Percentiles rank a stretch among this genome's conserved stretches.
phyloP scores from a whole-genome alignment of 1,140 invertebrate species.

The Mizuhopecten yessoensis region DNA sequence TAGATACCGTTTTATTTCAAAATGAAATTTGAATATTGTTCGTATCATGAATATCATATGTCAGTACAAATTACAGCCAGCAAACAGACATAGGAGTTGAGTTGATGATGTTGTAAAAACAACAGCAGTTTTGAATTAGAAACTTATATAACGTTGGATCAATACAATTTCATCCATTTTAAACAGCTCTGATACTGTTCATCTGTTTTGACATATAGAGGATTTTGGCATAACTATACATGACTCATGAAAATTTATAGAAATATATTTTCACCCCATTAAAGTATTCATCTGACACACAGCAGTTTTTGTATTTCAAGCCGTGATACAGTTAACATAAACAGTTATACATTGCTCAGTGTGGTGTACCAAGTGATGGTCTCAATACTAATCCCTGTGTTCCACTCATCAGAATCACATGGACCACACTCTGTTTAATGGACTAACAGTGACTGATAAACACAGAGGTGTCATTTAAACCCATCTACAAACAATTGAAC shows the following conservation, averaged over 20 bases:
- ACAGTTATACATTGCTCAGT: no score
- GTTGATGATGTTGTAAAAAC: background rate
- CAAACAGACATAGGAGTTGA: background rate
- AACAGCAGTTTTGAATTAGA: background rate
- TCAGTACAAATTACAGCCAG: background rate
- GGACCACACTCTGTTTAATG: no score
- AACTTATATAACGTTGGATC: background rate
- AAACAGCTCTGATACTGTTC: background rate
- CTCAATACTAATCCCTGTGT: no score
- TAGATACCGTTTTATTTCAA: constrained; percentile 16
- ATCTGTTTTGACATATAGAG: background rate
- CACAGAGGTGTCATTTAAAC: background rate
- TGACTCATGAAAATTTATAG: no score
- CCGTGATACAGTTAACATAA: no score
- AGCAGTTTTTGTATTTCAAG: no score
- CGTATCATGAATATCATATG: background rate
- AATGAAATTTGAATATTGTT: constrained; percentile 11
- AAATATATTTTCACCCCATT: no score
- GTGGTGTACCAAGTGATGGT: no score
- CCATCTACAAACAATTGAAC: background rate
- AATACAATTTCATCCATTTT: constrained; percentile 28
- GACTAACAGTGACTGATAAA: no score
- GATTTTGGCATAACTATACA: background rate
- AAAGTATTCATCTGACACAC: no score
- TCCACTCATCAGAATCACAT: no score